phyloP scores from a whole-genome alignment of 2,888 invertebrate species.

The Schizotus pectinicornis region DNA sequence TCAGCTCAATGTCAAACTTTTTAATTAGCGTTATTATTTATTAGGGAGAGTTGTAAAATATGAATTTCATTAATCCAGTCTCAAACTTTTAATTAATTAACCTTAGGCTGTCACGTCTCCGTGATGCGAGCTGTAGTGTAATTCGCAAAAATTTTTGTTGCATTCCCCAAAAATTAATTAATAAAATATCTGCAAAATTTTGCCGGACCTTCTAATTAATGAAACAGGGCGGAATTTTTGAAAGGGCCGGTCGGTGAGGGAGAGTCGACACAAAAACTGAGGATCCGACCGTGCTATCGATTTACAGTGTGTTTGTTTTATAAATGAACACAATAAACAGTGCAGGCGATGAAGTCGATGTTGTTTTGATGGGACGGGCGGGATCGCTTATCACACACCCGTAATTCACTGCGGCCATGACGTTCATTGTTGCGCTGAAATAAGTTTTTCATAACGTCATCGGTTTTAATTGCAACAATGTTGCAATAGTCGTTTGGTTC shows the following conservation, averaged over 20 bases:
- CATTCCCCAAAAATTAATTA: constrained; percentile 15
- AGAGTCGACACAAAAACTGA: not conserved
- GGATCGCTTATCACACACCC: constrained; percentile 22
- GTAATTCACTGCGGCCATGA: constrained; percentile 21
- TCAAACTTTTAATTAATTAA: constrained; percentile 28
- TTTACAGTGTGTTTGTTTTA: constrained; percentile 23
- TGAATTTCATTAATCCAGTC: constrained; percentile 24
- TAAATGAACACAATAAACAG: constrained; percentile 28
- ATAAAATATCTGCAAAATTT: constrained; percentile 22
- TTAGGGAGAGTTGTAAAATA: constrained; percentile 17
- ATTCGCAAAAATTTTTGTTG: constrained; percentile 21
- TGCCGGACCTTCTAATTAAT: constrained; percentile 15
- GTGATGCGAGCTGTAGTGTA: constrained; percentile 2
- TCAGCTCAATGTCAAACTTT: constrained; percentile 7
- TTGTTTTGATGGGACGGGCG: constrained; percentile 23
- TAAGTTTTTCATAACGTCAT: constrained; percentile 14
- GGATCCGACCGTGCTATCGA: constrained; percentile 20
- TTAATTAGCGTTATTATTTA: constrained; percentile 25
- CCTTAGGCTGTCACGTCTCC: constrained; percentile 19
- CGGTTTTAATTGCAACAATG: not conserved
- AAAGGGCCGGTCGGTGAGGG: not conserved
- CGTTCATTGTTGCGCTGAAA: constrained; percentile 20
- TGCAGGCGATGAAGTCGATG: constrained; percentile 25
- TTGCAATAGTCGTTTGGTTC: no score
- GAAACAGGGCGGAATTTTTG: constrained; percentile 10